Evolutionary conservation across 2,113 vertebrate species (phyloP), one percentile per base, ranked within the genome.

Genomic region (Mola mola): DNA sequence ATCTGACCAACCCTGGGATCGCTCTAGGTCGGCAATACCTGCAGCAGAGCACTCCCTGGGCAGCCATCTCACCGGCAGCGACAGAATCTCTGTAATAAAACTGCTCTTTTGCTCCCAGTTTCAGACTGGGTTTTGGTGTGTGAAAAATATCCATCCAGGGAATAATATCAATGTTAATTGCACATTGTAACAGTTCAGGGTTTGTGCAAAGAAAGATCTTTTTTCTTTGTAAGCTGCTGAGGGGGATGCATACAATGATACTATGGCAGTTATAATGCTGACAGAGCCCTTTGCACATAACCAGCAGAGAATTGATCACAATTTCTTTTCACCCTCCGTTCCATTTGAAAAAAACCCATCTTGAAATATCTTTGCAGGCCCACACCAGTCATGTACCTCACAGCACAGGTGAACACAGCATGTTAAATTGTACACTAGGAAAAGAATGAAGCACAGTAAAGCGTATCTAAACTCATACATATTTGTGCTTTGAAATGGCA

Each of bases 111-210:
- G 50, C 38, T 74, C 43, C 29, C 33, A 43, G 53, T 55, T 52
- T 72, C 34, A 0, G 46, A 34, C 41, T 37, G 59, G 29, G 52
- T 60, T 69, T 63, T 44, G 64, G 56, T 33, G 63, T 70, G 28
- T 43, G 59, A 77, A 65, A 59, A 72, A 83, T 61, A 77, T 82
- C 56, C 10, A 3, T 60, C 56, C 55, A 22, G 75, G 77, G 83
- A 82, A 81, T 76, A 80, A 84, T 74, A 81, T 57, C 41, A 31
- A 40, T 41, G 60, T 63, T 88, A 84, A 86, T 78, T 86, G 72
- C 66, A 34, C 2, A 4, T 29, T 28, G 66, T 70, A 79, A 81
- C 75, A 87, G 64, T 59, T 59, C 24, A 1, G 43, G 65, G 48
- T 76, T 43, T 75, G 63, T 59, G 58, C 55, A 56, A 38, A 47